phyloP scores from a whole-genome alignment of 53 echinoderm and acorn worm genomes.

The Echinarachnius parma region DNA sequence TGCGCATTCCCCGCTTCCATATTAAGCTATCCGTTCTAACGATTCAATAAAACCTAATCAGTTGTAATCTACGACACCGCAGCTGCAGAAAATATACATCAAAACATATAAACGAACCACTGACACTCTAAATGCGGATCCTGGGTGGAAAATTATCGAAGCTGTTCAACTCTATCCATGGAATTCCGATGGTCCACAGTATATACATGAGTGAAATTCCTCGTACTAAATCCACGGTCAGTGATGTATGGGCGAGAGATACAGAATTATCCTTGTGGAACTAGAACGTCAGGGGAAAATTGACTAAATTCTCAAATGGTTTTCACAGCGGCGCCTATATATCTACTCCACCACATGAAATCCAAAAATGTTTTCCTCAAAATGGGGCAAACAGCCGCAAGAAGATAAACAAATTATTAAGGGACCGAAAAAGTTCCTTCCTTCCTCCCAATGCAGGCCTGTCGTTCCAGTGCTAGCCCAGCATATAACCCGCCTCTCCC shows the following conservation, averaged over 20 bases:
- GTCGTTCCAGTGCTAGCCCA: too few relatives aligned
- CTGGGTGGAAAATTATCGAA: neutral
- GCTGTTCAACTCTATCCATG: neutral
- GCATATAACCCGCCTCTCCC: constrained; percentile 41
- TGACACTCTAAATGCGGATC: neutral
- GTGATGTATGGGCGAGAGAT: neutral
- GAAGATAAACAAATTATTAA: too few relatives aligned
- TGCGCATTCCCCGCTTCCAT: constrained; percentile 25
- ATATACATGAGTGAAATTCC: constrained; percentile 23
- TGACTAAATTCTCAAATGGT: neutral
- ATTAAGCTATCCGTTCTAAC: constrained; percentile 13
- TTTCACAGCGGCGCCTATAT: constrained; percentile 8
- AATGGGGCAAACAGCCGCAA: neutral
- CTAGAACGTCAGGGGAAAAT: neutral
- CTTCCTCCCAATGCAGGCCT: constrained; percentile 47
- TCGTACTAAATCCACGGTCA: constrained; percentile 23
- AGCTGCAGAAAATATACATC: constrained; percentile 6
- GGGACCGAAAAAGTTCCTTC: too few relatives aligned
- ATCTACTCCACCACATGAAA: constrained; percentile 30
- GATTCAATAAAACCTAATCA: neutral
- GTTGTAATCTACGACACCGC: constrained; percentile 6
- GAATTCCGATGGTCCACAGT: neutral
- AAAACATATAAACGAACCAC: neutral
- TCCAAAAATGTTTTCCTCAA: neutral
- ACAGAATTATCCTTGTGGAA: neutral